Conservation (phyloP, 2,113 vertebrate species). For the Ariopsis seemanni region DNA sequence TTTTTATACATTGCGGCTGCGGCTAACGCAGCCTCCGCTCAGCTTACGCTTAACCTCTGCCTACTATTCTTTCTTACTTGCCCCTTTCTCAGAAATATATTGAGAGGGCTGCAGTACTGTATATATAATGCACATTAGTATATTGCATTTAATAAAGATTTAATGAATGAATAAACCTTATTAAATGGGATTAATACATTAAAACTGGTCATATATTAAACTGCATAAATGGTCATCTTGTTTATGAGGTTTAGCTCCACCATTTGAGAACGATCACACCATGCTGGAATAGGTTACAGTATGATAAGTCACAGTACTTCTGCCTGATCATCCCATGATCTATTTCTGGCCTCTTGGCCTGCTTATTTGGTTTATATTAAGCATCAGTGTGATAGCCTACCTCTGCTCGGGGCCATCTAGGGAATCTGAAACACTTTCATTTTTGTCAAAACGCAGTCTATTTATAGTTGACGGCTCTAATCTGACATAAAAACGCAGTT, state of each 20-base stretch:
- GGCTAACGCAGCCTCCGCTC: too few relatives aligned
- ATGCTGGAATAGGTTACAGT: slow-evolving; percentile 25
- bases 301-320: slow-evolving; percentile 25
- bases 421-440: slow-evolving; percentile 54
- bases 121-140: background rate
- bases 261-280: background rate
- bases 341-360: slow-evolving; percentile 43
- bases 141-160: background rate
- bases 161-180: background rate
- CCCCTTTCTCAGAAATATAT: too few relatives aligned
- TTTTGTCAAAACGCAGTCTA: slow-evolving; percentile 56
- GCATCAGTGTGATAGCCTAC: slow-evolving; percentile 37
- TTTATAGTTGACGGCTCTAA: slow-evolving; percentile 54
- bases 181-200: background rate
- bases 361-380: slow-evolving; percentile 54
- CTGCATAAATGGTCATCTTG: background rate
- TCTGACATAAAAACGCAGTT: slow-evolving; percentile 58
- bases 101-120: too few relatives aligned
- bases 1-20: too few relatives aligned
- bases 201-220: background rate
- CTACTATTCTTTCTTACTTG: too few relatives aligned
- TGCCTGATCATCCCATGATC: slow-evolving; percentile 31
- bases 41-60: too few relatives aligned
- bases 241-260: background rate
- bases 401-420: slow-evolving; percentile 30